These are phyloP conservation scores for Steatornis caripensis DNA, from an alignment of 2,113 vertebrate species.

Conservation along the genomic window DNA sequence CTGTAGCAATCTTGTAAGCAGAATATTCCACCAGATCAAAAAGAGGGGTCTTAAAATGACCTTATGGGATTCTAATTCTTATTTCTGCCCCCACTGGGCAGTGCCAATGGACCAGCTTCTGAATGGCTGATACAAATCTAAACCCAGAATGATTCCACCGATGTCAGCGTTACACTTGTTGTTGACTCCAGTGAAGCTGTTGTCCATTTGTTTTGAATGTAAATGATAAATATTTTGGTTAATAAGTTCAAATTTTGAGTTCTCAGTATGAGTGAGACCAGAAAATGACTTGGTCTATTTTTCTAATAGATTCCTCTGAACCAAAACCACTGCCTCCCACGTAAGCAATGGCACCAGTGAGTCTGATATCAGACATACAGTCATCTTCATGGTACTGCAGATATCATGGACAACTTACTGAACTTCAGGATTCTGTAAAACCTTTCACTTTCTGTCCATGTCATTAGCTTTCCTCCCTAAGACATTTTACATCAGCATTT, in stretches of 20 bases:
- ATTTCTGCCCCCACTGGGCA: not conserved
- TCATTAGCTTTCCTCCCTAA: not conserved
- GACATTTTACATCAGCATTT: not conserved
- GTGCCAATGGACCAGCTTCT: not conserved
- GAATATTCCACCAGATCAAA: not conserved
- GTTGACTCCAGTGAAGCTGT: not conserved
- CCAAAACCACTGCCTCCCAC: not conserved
- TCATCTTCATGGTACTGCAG: not conserved
- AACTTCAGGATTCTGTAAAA: not conserved
- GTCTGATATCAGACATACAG: not conserved
- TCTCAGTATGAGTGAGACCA: not conserved
- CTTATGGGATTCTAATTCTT: not conserved
- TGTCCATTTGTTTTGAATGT: slow-evolving; percentile 25
- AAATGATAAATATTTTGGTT: slow-evolving; percentile 33
- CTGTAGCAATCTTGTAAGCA: not conserved
- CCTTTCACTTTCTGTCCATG: not conserved
- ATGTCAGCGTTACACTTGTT: not conserved
- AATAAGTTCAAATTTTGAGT: not conserved
- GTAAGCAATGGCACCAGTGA: not conserved
- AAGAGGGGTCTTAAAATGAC: not conserved
- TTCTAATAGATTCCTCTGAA: not conserved
- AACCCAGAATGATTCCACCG: not conserved
- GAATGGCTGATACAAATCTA: not conserved
- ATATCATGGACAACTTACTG: not conserved
- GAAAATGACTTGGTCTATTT: not conserved